Conservation (phyloP, 2,888 invertebrate species). For the Leptinotarsa haldemani region DNA sequence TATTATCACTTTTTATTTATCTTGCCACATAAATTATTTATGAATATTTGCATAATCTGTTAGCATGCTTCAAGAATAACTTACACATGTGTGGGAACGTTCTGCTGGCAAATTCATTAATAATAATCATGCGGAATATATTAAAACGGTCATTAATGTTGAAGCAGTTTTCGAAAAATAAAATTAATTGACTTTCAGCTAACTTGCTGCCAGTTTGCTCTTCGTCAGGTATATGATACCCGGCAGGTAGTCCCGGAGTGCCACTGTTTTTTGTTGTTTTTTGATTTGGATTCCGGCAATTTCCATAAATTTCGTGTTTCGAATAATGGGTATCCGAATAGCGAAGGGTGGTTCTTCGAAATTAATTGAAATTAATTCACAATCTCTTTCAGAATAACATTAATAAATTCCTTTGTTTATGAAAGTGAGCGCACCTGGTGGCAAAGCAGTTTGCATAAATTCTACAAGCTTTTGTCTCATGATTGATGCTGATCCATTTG, state of each 20-base stretch:
- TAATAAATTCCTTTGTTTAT: conserved; percentile 7
- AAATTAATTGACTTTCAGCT: conserved; percentile 17
- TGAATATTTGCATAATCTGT: conserved; percentile 38
- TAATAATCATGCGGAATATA: conserved; percentile 17
- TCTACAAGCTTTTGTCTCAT: conserved; percentile 8
- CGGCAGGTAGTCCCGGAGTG: conserved; percentile 13
- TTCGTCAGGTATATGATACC: conserved; percentile 18
- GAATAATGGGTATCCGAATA: neutral
- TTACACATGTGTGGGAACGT: conserved; percentile 34
- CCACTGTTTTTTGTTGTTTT: conserved; percentile 19
- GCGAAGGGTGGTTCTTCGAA: conserved; percentile 11
- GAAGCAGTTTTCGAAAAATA: conserved; percentile 17
- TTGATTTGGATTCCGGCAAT: conserved; percentile 7
- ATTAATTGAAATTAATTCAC: conserved; percentile 15
- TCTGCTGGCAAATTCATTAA: conserved; percentile 23
- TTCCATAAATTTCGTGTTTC: conserved; percentile 16
- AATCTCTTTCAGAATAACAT: neutral
- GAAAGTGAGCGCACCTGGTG: neutral
- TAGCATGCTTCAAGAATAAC: conserved; percentile 36
- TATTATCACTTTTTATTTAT: conserved; percentile 31
- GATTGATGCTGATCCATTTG: conserved; percentile 1
- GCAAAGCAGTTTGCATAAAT: conserved; percentile 4
- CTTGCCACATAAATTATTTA: conserved; percentile 34
- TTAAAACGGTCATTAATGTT: conserved; percentile 19
- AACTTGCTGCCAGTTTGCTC: conserved; percentile 8